Evolutionary conservation across 1,140 invertebrate genomes (phyloP).

Genomic region (Camponotus pennsylvanicus): DNA sequence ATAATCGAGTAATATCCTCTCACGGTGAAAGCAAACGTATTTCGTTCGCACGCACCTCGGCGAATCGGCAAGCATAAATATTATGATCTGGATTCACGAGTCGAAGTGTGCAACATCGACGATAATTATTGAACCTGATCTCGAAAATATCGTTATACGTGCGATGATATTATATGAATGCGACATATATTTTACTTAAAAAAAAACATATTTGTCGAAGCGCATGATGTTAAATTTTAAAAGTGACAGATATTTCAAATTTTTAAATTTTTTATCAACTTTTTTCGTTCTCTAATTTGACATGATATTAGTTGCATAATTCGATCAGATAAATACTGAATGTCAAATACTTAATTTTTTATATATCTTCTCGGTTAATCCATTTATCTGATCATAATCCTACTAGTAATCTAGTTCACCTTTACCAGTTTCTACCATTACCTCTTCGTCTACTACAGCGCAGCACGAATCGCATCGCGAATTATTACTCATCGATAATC

Average conservation of each 20-base stretch:
- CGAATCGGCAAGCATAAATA: slow-evolving; percentile 54
- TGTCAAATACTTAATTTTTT: background rate
- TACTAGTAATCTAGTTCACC: too few relatives aligned
- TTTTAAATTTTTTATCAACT: too few relatives aligned
- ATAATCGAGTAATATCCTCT: slow-evolving; percentile 65
- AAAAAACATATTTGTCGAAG: background rate
- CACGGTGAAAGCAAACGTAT: slow-evolving; percentile 45
- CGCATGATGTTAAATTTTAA: background rate
- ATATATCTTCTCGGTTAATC: slow-evolving; percentile 37
- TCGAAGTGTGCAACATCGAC: background rate
- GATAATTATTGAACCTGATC: background rate
- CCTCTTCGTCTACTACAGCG: background rate
- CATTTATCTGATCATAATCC: background rate
- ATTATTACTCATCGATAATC: slow-evolving; percentile 50
- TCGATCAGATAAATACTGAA: background rate
- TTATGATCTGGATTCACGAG: slow-evolving; percentile 56
- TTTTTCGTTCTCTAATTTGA: too few relatives aligned
- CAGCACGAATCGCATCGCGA: background rate
- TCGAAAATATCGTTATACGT: background rate
- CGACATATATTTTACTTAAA: background rate
- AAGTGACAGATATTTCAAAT: background rate
- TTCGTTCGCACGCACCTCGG: slow-evolving; percentile 46
- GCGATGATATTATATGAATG: background rate
- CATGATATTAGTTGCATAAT: too few relatives aligned
- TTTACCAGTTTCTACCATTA: too few relatives aligned